A percentile compares a stretch with the other conserved stretches of the same genome.
phyloP scores from a whole-genome alignment of 2,113 vertebrate species.

The Gnathonemus echidnorhynchus region DNA sequence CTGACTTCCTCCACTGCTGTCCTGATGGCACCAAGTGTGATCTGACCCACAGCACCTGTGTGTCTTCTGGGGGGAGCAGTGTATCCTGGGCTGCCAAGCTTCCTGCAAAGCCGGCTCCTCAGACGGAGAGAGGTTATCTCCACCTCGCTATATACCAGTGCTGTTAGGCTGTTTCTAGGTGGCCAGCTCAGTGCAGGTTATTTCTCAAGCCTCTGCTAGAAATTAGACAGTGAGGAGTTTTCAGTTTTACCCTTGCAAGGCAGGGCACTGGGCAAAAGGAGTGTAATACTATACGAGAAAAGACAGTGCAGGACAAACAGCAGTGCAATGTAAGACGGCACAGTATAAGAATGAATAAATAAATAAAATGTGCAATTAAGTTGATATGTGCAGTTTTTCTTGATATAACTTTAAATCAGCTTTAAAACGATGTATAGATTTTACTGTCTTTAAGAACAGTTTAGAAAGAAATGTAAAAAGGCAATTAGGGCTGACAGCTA shows the following conservation, averaged over 20 bases:
- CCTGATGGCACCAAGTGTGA: slow-evolving; percentile 52
- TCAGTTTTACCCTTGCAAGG: neutral
- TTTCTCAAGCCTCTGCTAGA: neutral
- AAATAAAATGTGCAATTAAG: neutral
- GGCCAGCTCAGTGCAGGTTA: neutral
- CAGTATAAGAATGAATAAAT: neutral
- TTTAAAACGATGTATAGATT: neutral
- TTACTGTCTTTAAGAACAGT: neutral
- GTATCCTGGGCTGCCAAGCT: slow-evolving; percentile 21
- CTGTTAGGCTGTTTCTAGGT: neutral
- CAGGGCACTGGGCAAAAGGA: neutral
- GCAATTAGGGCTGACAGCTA: neutral
- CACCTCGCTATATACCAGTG: neutral
- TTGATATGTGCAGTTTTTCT: neutral
- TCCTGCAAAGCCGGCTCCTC: neutral
- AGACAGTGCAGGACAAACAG: neutral
- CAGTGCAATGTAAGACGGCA: no score
- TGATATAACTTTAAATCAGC: neutral
- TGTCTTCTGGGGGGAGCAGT: neutral
- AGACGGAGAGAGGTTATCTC: slow-evolving; percentile 26
- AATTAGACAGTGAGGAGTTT: neutral
- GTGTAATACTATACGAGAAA: neutral
- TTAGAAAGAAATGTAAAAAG: neutral
- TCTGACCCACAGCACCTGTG: slow-evolving; percentile 41
- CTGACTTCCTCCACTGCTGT: slow-evolving; percentile 60